Percentiles rank a stretch among this genome's conserved stretches.
Evolutionary conservation across 2,888 invertebrate species (phyloP).

Genomic region (Lasioglossum leucozonium): DNA sequence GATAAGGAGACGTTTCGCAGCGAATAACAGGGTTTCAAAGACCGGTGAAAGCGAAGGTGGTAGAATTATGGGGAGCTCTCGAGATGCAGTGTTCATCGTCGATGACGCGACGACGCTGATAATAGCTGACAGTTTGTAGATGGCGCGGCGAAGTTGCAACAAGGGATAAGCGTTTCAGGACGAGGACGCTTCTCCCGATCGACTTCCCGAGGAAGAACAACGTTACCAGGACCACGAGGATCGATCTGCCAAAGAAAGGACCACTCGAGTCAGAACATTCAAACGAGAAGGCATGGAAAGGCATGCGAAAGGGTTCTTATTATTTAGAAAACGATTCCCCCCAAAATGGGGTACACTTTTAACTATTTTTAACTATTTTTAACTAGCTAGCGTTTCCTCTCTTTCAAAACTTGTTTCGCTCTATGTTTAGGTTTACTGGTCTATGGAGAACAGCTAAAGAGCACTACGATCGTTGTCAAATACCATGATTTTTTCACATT

Average conservation of each 20-base stretch:
- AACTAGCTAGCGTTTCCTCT: too few relatives aligned
- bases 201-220: not conserved
- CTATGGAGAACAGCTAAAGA: too few relatives aligned
- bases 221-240: not conserved
- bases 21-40: not conserved
- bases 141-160: not conserved
- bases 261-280: not conserved
- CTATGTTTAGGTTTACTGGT: too few relatives aligned
- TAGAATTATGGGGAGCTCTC: not conserved
- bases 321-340: too few relatives aligned
- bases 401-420: too few relatives aligned
- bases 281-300: not conserved
- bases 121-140: constrained; percentile 3
- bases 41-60: not conserved
- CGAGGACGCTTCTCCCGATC: not conserved
- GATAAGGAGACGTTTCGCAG: not conserved
- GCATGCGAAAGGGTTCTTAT: too few relatives aligned
- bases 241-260: not conserved
- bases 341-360: too few relatives aligned
- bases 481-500: too few relatives aligned
- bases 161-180: not conserved
- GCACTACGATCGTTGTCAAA: too few relatives aligned
- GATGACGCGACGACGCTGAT: not conserved
- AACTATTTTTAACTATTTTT: too few relatives aligned
- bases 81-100: not conserved